Percentiles rank a stretch among this genome's conserved stretches.
phyloP scores from a whole-genome alignment of 2,888 invertebrate species.

The Tachina grossa region DNA sequence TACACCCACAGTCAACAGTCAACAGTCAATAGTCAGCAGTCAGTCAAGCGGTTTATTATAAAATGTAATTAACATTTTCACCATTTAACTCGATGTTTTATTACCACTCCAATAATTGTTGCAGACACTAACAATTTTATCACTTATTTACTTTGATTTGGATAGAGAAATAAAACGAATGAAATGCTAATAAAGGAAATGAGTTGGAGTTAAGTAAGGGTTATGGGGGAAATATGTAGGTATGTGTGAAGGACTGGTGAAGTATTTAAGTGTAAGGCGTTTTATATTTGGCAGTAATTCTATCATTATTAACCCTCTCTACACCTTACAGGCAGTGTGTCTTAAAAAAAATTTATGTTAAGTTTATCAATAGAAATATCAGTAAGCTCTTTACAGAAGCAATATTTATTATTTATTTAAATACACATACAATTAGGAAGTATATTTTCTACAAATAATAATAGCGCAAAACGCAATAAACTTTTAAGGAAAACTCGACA shows the following conservation, averaged over 20 bases:
- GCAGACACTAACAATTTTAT: conserved; percentile 7
- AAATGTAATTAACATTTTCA: conserved; percentile 69
- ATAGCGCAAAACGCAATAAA: no score
- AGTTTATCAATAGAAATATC: no score
- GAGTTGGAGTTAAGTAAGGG: background rate
- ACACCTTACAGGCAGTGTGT: no score
- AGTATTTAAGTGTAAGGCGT: background rate
- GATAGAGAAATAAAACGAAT: conserved; percentile 10
- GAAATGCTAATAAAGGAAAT: conserved; percentile 9
- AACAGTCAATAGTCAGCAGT: conserved; percentile 40
- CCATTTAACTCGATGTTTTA: conserved; percentile 61
- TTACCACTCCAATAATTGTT: conserved; percentile 29
- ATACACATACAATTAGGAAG: no score
- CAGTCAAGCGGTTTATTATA: conserved; percentile 67
- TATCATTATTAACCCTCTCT: no score
- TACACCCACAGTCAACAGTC: conserved; percentile 5
- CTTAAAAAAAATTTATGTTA: no score
- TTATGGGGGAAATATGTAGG: background rate
- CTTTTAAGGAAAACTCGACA: no score
- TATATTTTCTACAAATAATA: no score
- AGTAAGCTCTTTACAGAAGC: no score
- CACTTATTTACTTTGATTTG: conserved; percentile 26
- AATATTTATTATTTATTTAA: no score
- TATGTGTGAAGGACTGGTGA: background rate
- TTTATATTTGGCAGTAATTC: background rate